Evolutionary conservation across 1,140 invertebrate genomes (phyloP), one percentile per base, ranked within the genome.

Genomic region (Lethrus apterus): DNA sequence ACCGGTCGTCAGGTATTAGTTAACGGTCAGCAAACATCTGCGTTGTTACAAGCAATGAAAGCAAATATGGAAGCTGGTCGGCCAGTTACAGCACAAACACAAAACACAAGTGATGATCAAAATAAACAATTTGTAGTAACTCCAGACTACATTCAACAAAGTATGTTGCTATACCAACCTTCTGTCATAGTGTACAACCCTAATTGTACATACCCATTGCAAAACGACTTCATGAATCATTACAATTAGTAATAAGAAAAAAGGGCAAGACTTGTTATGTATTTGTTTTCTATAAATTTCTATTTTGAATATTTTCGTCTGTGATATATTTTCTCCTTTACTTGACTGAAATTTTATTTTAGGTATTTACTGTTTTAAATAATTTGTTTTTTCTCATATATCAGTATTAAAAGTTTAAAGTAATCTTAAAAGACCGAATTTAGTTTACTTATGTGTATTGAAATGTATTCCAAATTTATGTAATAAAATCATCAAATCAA

Each of bases 141-240:
- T 4, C 84, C 84, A 24, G 86, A 90, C 65, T 90, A 90, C 56
- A 90, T 90, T 61, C 86, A 90, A 63, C 84, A 91, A 73, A 88
- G 83, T 88, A 74, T 78, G 78, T 76, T 66, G 34, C 50, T 64
- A 55, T 65, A 62, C 52, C 63, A 66, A 57, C 62, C 63, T 45
- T 65, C 63, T 38, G 63, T 65, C 52, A 66, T 66, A 47, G 63
- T 66, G 41, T 66, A 64, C 46, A 66, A 66, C 58, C 62, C 62
- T 41, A 66, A 65, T 51, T 63, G 61, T 59, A 50, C 60, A 26
- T 64, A 62, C 61, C 63, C 64, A 66, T 55, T 63, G 64, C 64
- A 66, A 66, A 66, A 66, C 63, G 63, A 66, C 55, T 54, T 32
- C 45, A 52, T 50, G n/a, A 47, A 44, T 46, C 48, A 35, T 33